Conservation (phyloP, 2,888 invertebrate species). For the Drosophila nigritarsus region DNA sequence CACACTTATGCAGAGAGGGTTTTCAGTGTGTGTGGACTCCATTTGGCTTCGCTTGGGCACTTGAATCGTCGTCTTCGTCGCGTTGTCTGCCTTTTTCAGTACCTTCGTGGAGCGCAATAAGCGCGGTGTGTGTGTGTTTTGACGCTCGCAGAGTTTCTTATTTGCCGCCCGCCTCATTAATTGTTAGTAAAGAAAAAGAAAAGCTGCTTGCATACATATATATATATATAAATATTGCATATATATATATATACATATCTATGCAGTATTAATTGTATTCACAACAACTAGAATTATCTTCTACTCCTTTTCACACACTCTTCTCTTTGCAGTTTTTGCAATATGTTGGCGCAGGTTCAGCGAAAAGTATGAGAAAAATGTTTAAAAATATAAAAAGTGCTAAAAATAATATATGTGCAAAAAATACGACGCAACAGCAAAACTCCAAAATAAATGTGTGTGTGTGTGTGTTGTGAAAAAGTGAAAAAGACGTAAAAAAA, state of each 20-base stretch:
- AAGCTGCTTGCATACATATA: conserved; percentile 14
- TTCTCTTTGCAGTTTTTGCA: conserved; percentile 67
- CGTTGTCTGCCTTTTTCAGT: conserved; percentile 64
- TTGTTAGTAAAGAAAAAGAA: conserved; percentile 52
- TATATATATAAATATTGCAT: background rate
- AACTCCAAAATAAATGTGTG: conserved; percentile 55
- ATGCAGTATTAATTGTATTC: conserved; percentile 27
- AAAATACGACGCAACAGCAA: conserved; percentile 36
- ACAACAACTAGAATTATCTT: conserved; percentile 22
- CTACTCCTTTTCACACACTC: conserved; percentile 30
- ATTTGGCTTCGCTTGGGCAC: conserved; percentile 72
- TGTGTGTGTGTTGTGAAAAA: conserved; percentile 35
- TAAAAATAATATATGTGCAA: conserved; percentile 53
- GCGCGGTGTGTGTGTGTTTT: conserved; percentile 71
- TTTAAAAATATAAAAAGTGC: conserved; percentile 55
- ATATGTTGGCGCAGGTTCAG: conserved; percentile 78
- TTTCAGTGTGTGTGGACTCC: conserved; percentile 67
- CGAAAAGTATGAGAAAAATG: conserved; percentile 61
- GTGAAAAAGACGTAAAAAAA: conserved; percentile 58
- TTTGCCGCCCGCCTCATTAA: conserved; percentile 68
- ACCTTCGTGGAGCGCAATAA: conserved; percentile 76
- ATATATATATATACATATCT: conserved; percentile 6
- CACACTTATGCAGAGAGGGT: conserved; percentile 34
- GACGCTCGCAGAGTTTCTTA: conserved; percentile 66
- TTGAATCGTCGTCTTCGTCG: conserved; percentile 54